These are phyloP conservation scores for Schizopygopsis pylzovi DNA, from an alignment of 2,797 vertebrate genomes.

Conservation along the genomic window DNA sequence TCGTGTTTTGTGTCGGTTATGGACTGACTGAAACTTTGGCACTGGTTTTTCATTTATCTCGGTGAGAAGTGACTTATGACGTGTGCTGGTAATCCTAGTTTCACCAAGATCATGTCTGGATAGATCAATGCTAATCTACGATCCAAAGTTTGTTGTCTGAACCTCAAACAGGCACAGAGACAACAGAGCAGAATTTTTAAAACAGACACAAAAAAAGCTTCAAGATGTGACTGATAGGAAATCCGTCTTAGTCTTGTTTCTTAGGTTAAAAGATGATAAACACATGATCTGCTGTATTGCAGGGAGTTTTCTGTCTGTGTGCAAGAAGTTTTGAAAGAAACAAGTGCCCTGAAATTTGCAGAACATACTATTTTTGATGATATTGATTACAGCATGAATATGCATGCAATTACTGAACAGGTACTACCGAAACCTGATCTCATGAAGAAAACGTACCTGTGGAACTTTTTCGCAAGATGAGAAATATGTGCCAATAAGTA, in stretches of 20 bases:
- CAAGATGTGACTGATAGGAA: neutral
- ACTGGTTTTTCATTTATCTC: conserved; percentile 20
- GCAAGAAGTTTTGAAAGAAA: too few species aligned
- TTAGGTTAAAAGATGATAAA: neutral
- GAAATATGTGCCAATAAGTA: too few species aligned
- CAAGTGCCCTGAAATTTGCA: too few species aligned
- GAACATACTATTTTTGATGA: too few species aligned
- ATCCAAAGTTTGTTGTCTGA: conserved; percentile 1
- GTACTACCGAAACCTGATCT: too few species aligned
- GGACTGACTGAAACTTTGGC: conserved; percentile 21
- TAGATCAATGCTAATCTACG: neutral
- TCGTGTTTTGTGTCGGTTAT: conserved; percentile 26
- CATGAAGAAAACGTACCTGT: too few species aligned
- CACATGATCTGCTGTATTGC: too few species aligned
- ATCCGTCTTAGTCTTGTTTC: neutral
- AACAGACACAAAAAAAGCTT: neutral
- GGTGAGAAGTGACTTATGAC: conserved; percentile 4
- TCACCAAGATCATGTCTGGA: neutral
- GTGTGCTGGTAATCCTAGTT: neutral
- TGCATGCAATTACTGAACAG: too few species aligned
- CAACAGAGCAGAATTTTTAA: neutral
- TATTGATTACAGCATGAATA: too few species aligned
- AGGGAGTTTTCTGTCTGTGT: too few species aligned
- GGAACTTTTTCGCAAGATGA: too few species aligned
- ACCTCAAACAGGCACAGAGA: conserved; percentile 23